Evolutionary conservation across 2,797 vertebrate species (phyloP).

Genomic region (Enteromius trimaculatus): DNA sequence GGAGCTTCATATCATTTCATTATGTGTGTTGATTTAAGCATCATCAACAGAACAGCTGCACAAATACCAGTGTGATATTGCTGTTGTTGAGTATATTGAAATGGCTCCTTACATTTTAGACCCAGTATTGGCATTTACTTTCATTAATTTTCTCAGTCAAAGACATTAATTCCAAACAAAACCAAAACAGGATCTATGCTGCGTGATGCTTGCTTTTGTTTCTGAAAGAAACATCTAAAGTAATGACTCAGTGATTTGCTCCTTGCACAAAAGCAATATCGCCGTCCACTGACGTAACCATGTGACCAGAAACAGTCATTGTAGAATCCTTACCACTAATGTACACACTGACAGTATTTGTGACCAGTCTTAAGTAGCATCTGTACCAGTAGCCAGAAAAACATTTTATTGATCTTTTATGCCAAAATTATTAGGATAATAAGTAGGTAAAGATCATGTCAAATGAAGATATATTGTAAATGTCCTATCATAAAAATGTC

Average conservation of each 20-base stretch:
- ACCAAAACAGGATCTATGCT: neutral
- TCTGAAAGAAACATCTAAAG: neutral
- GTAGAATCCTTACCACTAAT: neutral
- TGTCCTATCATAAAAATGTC: too few relatives aligned
- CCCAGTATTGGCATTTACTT: neutral
- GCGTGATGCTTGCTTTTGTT: neutral
- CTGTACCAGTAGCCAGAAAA: too few relatives aligned
- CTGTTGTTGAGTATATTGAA: neutral
- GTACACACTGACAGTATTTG: neutral
- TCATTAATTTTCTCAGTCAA: neutral
- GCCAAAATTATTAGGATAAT: too few relatives aligned
- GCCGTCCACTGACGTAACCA: neutral
- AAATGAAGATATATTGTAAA: too few relatives aligned
- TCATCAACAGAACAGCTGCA: neutral
- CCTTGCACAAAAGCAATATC: neutral
- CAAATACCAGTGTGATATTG: neutral
- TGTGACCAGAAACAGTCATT: neutral
- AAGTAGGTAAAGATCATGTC: too few relatives aligned
- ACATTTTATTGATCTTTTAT: too few relatives aligned
- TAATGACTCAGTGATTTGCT: neutral
- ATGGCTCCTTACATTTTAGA: neutral
- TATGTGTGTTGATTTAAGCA: neutral
- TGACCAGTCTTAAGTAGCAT: too few relatives aligned
- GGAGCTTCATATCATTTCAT: constrained; percentile 19
- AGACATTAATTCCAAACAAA: neutral